phyloP scores from a whole-genome alignment of 2,888 invertebrate species.

The Drosophila multiciliata region DNA sequence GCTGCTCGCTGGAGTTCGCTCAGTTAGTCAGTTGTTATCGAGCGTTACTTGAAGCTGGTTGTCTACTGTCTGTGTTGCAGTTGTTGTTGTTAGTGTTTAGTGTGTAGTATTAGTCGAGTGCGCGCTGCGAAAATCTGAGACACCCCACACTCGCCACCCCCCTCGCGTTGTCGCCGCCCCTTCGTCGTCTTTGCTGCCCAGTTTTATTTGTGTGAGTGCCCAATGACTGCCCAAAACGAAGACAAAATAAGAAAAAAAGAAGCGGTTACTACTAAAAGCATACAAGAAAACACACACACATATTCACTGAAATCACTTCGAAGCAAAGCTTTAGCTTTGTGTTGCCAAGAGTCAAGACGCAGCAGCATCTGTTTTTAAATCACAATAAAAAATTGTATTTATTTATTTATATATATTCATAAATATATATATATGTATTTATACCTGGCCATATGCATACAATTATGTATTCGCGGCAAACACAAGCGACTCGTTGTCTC shows the following conservation, averaged over 20 bases:
- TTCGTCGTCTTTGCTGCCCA: conserved; percentile 35
- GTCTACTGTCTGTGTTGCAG: conserved; percentile 36
- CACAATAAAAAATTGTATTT: conserved; percentile 41
- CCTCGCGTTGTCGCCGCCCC: conserved; percentile 68
- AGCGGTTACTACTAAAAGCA: conserved; percentile 48
- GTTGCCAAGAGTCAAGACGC: conserved; percentile 61
- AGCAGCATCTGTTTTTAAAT: conserved; percentile 44
- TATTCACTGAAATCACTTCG: conserved; percentile 30
- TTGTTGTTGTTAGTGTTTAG: conserved; percentile 51
- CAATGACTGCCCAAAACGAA: conserved; percentile 53
- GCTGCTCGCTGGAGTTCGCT: conserved; percentile 41
- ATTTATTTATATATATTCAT: conserved; percentile 4
- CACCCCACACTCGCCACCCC: conserved; percentile 11
- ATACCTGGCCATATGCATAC: conserved; percentile 27
- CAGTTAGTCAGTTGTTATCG: conserved; percentile 66
- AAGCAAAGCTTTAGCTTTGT: conserved; percentile 32
- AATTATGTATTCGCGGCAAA: conserved; percentile 50
- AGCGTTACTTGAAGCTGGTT: conserved; percentile 74
- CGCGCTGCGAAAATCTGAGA: conserved; percentile 73
- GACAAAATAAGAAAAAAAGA: conserved; percentile 26
- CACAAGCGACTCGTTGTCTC: conserved; percentile 51
- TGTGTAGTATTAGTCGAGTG: conserved; percentile 49
- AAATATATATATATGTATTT: not conserved
- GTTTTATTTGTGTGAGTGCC: conserved; percentile 66
- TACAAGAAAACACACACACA: conserved; percentile 29